These are phyloP conservation scores for Margaritifera margaritifera DNA, from an alignment of 2,888 invertebrate genomes.

Conservation along the genomic window DNA sequence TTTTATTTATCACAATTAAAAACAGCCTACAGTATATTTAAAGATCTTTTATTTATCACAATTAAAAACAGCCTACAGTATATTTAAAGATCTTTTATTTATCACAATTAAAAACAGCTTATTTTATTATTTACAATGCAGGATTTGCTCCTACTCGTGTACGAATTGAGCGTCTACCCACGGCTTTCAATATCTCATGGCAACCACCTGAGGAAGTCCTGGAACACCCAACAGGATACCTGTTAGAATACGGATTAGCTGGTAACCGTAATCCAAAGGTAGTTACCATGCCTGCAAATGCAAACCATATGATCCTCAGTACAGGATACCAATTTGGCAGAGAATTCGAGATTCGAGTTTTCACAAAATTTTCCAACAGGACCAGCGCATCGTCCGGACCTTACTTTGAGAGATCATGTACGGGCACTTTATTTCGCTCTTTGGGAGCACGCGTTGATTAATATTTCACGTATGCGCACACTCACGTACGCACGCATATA, in stretches of 20 bases:
- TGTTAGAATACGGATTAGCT: constrained; percentile 14
- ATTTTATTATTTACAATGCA: neutral
- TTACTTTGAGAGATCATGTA: too few species aligned
- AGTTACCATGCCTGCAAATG: constrained; percentile 9
- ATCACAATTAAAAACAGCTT: too few species aligned
- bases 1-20: too few species aligned
- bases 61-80: too few species aligned
- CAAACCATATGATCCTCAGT: constrained; percentile 18
- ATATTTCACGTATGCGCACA: too few species aligned
- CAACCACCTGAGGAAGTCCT: constrained; percentile 8
- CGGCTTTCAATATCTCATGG: constrained; percentile 20
- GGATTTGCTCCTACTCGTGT: constrained; percentile 13
- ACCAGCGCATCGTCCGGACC: neutral
- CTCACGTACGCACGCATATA: too few species aligned
- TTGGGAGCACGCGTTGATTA: too few species aligned
- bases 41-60: too few species aligned
- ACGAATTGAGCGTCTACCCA: constrained; percentile 6
- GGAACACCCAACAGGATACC: constrained; percentile 4
- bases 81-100: too few species aligned
- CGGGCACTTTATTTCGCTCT: too few species aligned
- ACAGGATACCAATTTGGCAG: constrained; percentile 27
- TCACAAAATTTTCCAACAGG: constrained; percentile 13
- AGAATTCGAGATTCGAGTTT: constrained; percentile 22
- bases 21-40: too few species aligned
- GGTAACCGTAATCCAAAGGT: constrained; percentile 12